These are phyloP conservation scores for Apoda limacodes DNA, from an alignment of 2,888 invertebrate species.

Conservation along the genomic window DNA sequence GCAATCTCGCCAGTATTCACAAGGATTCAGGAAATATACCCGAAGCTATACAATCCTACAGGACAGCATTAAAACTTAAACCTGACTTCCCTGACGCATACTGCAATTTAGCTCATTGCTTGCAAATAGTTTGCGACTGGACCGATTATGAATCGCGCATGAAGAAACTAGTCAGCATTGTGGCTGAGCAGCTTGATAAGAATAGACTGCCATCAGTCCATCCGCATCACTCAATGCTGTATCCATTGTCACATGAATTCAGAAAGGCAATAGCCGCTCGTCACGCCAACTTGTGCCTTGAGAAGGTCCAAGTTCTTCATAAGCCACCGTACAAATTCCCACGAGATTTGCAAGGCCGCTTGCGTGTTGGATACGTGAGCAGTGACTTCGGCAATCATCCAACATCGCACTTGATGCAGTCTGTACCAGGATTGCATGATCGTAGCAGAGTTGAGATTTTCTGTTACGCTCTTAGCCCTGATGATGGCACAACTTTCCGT, in stretches of 20 bases:
- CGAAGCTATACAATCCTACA: conserved; percentile 97
- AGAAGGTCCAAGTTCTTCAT: conserved; percentile 96
- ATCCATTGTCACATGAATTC: conserved; percentile 95
- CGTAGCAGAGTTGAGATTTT: conserved; percentile 88
- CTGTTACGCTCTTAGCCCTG: conserved; percentile 94
- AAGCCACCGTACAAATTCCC: conserved; percentile 89
- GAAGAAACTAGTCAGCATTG: conserved; percentile 96
- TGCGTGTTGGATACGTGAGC: conserved; percentile 96
- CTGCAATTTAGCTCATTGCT: conserved; percentile 98
- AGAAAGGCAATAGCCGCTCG: conserved; percentile 96
- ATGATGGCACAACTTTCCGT: conserved; percentile 98
- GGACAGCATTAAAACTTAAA: conserved; percentile 96
- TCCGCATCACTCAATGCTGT: conserved; percentile 99
- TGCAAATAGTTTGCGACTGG: conserved; percentile 99
- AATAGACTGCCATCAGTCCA: conserved; percentile 98
- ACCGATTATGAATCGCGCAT: conserved; percentile 96
- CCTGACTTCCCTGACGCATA: conserved; percentile 99
- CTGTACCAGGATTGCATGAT: conserved; percentile 95
- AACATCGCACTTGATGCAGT: conserved; percentile 99
- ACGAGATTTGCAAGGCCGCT: conserved; percentile 76
- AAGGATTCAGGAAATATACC: conserved; percentile 99
- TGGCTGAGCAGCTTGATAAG: conserved; percentile 97
- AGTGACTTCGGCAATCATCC: conserved; percentile 99
- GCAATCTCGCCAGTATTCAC: conserved; percentile 98
- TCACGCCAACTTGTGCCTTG: conserved; percentile 97